phyloP scores from a whole-genome alignment of 2,797 vertebrate genomes.

The Myotis findleyi region DNA sequence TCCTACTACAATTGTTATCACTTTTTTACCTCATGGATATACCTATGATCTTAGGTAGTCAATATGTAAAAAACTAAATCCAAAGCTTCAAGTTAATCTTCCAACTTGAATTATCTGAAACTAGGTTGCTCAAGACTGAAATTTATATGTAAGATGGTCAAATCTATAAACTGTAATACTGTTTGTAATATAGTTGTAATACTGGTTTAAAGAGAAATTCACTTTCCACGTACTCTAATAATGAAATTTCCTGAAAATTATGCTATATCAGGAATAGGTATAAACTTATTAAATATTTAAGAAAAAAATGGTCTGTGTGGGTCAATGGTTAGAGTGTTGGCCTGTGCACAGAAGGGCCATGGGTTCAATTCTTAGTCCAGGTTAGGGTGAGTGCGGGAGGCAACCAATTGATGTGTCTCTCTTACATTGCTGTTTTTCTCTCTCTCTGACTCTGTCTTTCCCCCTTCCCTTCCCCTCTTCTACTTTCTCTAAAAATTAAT shows the following conservation, averaged over 20 bases:
- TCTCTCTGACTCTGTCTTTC: not conserved
- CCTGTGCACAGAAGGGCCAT: not conserved
- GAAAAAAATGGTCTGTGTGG: not conserved
- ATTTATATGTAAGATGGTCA: conserved; percentile 14
- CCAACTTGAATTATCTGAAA: conserved; percentile 36
- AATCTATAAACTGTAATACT: not conserved
- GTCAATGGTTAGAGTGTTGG: not conserved
- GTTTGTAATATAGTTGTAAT: not conserved
- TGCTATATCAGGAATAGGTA: not conserved
- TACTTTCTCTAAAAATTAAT: not conserved
- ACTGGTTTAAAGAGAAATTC: conserved; percentile 56
- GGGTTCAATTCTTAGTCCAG: not conserved
- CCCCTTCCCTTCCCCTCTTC: not conserved
- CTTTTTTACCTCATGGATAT: not conserved
- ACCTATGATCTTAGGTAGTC: not conserved
- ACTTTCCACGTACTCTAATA: conserved; percentile 39
- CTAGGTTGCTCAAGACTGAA: not conserved
- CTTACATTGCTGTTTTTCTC: not conserved
- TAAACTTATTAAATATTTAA: not conserved
- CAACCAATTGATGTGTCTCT: not conserved
- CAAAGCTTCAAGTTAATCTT: conserved; percentile 10
- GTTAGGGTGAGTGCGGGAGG: not conserved
- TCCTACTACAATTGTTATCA: not conserved
- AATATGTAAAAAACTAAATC: conserved; percentile 51
- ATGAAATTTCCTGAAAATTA: conserved; percentile 55